Conservation (phyloP, 2,888 invertebrate species). For the Unio pictorum region DNA sequence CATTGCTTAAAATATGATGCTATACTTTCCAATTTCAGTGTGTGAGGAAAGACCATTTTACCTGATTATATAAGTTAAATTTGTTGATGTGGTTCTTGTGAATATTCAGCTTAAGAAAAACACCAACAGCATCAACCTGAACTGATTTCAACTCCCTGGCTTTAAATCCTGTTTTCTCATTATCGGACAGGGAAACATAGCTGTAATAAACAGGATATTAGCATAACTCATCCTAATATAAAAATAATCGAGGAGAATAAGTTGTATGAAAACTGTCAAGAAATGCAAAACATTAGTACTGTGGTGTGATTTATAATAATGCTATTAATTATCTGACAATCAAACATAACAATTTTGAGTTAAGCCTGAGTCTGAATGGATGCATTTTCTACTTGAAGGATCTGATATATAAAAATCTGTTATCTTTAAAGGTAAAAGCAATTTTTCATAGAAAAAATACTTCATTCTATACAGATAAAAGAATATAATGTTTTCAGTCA, state of each 20-base stretch:
- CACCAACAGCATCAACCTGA: constrained; percentile 83
- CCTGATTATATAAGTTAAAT: constrained; percentile 87
- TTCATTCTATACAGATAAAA: too few relatives aligned
- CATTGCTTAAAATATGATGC: neutral
- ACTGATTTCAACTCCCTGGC: constrained; percentile 88
- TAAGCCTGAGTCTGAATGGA: too few relatives aligned
- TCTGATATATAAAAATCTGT: too few relatives aligned
- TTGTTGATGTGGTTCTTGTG: constrained; percentile 88
- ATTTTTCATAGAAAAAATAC: too few relatives aligned
- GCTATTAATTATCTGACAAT: too few relatives aligned
- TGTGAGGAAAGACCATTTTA: constrained; percentile 62
- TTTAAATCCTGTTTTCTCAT: constrained; percentile 84
- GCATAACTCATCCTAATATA: neutral
- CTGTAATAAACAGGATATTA: constrained; percentile 66
- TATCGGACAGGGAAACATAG: constrained; percentile 85
- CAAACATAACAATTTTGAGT: too few relatives aligned
- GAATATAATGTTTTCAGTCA: too few relatives aligned
- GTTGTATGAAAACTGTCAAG: too few relatives aligned
- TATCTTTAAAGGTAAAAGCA: too few relatives aligned
- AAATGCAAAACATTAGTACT: too few relatives aligned
- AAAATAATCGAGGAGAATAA: neutral
- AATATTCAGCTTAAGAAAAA: constrained; percentile 86
- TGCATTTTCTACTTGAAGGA: too few relatives aligned
- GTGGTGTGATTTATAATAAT: too few relatives aligned
- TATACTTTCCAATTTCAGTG: neutral